These are phyloP conservation scores for Eilema sororculum DNA, from an alignment of 2,888 invertebrate genomes.

Conservation along the genomic window DNA sequence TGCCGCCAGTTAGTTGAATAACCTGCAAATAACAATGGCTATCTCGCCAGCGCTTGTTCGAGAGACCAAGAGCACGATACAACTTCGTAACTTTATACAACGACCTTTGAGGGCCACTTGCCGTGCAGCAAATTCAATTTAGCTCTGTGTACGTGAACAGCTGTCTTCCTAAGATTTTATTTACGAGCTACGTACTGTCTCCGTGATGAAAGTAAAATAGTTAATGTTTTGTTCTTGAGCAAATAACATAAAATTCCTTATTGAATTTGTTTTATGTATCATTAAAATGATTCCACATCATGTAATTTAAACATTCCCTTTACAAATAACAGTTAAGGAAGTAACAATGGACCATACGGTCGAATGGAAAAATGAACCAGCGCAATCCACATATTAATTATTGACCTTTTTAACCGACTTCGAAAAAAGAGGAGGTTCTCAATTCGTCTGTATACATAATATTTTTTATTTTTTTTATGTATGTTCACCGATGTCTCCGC, in stretches of 20 bases:
- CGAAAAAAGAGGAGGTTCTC: no score
- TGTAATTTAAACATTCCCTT: no score
- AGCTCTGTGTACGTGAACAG: constrained; percentile 58
- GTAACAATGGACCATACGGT: no score
- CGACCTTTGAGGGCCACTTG: constrained; percentile 57
- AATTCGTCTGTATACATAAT: no score
- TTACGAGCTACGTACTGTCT: constrained; percentile 19
- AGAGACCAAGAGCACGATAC: constrained; percentile 26
- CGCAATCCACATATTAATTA: no score
- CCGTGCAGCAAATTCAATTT: constrained; percentile 68
- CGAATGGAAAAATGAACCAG: no score
- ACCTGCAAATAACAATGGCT: constrained; percentile 25
- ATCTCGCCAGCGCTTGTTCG: constrained; percentile 28
- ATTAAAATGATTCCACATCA: no score
- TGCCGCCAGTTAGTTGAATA: neutral
- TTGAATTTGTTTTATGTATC: neutral
- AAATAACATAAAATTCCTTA: neutral
- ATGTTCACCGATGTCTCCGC: no score
- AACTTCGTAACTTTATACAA: constrained; percentile 38
- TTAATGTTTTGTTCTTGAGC: neutral
- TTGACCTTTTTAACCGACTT: no score
- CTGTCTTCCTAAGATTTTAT: constrained; percentile 55
- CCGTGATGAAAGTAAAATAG: constrained; percentile 4
- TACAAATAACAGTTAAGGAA: no score
- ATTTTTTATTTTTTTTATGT: no score